Conservation (phyloP, 2,888 invertebrate species). For the Penaeus monodon region DNA sequence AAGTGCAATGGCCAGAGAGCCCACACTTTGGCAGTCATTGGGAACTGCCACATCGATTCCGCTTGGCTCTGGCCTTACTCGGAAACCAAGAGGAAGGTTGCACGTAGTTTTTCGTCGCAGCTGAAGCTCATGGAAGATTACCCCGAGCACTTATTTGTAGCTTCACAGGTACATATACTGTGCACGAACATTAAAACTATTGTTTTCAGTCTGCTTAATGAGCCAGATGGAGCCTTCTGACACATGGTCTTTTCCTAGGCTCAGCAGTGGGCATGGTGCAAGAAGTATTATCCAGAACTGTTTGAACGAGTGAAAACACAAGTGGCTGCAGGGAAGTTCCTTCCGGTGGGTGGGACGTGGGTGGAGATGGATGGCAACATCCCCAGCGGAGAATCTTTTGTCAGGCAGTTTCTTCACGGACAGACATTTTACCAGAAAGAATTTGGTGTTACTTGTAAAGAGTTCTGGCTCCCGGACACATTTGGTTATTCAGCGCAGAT, state of each 20-base stretch:
- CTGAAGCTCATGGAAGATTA: constrained; percentile 72
- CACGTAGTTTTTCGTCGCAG: constrained; percentile 71
- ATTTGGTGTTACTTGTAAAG: constrained; percentile 71
- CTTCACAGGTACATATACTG: constrained; percentile 70
- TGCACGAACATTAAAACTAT: background rate
- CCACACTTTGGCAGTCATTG: constrained; percentile 71
- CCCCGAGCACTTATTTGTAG: constrained; percentile 71
- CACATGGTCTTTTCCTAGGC: constrained; percentile 68
- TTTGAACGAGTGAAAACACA: constrained; percentile 69
- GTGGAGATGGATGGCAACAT: constrained; percentile 72
- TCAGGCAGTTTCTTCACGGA: constrained; percentile 73
- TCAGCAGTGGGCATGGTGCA: constrained; percentile 73
- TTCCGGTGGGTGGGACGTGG: constrained; percentile 73
- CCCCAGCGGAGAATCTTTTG: constrained; percentile 72
- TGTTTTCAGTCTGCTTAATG: background rate
- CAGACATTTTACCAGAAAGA: constrained; percentile 72
- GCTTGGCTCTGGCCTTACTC: constrained; percentile 74
- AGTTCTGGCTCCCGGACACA: constrained; percentile 74
- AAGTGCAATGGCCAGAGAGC: constrained; percentile 70
- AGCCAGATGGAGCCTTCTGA: background rate
- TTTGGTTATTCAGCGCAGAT: constrained; percentile 74
- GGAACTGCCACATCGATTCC: constrained; percentile 73
- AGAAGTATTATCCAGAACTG: constrained; percentile 71
- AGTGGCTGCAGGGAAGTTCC: constrained; percentile 70
- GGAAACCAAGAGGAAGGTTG: constrained; percentile 73